Base-by-base conservation (phyloP, 37 sponge, comb jelly and placozoan genomes). In the Spongia lamella region DNA sequence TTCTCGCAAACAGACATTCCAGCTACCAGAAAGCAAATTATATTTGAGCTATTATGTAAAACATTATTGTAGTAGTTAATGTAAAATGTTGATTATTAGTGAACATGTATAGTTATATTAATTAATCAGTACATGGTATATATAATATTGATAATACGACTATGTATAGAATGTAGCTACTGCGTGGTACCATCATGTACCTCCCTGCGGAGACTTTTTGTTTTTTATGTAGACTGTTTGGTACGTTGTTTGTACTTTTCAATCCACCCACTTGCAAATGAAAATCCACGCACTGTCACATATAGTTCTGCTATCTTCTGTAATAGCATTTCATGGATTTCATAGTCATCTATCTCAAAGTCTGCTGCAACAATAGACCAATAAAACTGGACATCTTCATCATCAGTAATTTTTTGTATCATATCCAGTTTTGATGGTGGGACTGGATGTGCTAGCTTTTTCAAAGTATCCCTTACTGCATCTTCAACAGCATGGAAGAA, bases 281-380 rank as follows among this genome's bases (percentile, higher is more conserved):
- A 83, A 47, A 76, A 83, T 9, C 70, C 84, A 50, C 76, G 21
- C 19, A 83, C 58, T 1, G 84, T 83, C 16, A 83, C 20, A 25
- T 19, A 83, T 50, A 69, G 35, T 1, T 76, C 77, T 16, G 56
- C 74, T 38, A 80, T 61, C 61, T 70, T 69, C 39, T 60, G 40
- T 29, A 80, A 61, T 9, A 43, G 9, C 1, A 80, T 49, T 37
- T 27, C 50, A 49, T 49, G 26, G 19, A 17, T 51, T 27, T 63
- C 53, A 7, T 40, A 38, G 20, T 22, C 52, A 27, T 76, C 77
- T 43, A 76, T 50, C 14, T 76, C 65, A 43, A 43, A 43, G 9
- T 43, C 9, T 47, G 26, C 52, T 20, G 76, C 29, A 7, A 61
- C 16, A 20, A 76, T 63, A 24, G 14, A 49, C 77, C 77, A 76